Base-by-base conservation (phyloP, 1,140 invertebrate genomes). In the Trachymyrmex cornetzi region DNA sequence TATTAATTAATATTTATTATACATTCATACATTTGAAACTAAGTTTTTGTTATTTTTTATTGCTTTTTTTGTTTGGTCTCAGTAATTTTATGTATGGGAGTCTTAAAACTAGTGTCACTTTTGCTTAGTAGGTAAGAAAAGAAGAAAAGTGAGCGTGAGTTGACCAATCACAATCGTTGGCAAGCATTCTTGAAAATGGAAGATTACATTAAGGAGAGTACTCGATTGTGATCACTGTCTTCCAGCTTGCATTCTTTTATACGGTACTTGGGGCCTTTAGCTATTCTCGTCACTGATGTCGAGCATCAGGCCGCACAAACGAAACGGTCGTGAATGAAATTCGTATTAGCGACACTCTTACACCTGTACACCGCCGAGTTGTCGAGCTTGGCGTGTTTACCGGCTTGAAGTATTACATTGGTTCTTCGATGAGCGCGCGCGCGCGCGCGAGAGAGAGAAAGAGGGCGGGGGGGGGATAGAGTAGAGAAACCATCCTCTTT, bases 401-500 rank as follows among this genome's bases (percentile, higher is more conserved):
- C 48, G 63, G 30, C 30, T 55, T 30, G 14, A 55, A 71, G 48
- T 81, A 69, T 55, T 30, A 19, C 34, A 22, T 11, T 59, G 48
- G 27, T 30, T 53, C 27, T 57, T 55, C 38, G 38, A 77, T 27
- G 12, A 44, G 77, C 12, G 59, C 30, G 30, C 5, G 30, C 30
- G 3, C 30, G 3, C 30, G 3, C 30, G 30, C 30, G 30, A 55
- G 74, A 66, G 55, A 64, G 27, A 55, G 27, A 30, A 44, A 27
- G 61, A 75, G 30, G 9, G 22, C 55, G 61, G 38, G n/a, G 48
- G 44, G 38, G 61, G 75, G 34, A 22, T 11, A 61, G 61, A 69
- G 48, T 59, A 87, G 87, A 88, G 66, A 75, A 85, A 88, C 0
- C 88, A 91, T 91, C 86, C 86, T 86, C 90, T 91, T 91, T 91